Evolutionary conservation across 2,888 invertebrate genomes (phyloP).

Genomic region (Tillus elongatus): DNA sequence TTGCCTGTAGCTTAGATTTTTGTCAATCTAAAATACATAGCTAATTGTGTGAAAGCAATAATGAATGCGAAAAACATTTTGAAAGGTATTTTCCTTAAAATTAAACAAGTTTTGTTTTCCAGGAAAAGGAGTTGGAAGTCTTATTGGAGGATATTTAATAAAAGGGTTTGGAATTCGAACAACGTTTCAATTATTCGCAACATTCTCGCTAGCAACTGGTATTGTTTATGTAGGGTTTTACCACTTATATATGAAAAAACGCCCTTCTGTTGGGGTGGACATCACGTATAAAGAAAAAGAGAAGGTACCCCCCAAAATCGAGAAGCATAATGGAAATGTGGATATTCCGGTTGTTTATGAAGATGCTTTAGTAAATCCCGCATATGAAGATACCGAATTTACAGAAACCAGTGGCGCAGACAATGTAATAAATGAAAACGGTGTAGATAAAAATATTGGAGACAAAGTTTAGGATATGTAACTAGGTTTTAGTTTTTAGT

Average conservation of each 20-base stretch:
- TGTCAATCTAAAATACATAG: too few species aligned
- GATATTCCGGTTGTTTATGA: slow-evolving; percentile 30
- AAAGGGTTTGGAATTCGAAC: slow-evolving; percentile 61
- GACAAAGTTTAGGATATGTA: too few species aligned
- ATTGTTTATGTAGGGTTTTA: slow-evolving; percentile 62
- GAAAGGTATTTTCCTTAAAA: too few species aligned
- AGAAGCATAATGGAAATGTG: slow-evolving; percentile 19
- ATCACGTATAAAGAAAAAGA: slow-evolving; percentile 50
- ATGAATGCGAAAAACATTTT: too few species aligned
- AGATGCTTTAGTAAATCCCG: slow-evolving; percentile 34
- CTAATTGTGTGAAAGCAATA: too few species aligned
- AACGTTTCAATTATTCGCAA: slow-evolving; percentile 63
- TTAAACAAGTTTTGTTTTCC: too few species aligned
- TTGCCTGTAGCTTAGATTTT: too few species aligned
- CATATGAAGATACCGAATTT: slow-evolving; percentile 32
- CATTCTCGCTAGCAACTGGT: slow-evolving; percentile 54
- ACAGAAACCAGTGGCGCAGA: too few species aligned
- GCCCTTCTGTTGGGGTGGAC: slow-evolving; percentile 48
- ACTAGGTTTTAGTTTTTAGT: too few species aligned
- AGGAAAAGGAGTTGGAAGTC: slow-evolving; percentile 66
- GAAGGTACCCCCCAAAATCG: slow-evolving; percentile 22
- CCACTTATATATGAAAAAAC: slow-evolving; percentile 52
- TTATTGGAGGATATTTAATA: slow-evolving; percentile 67
- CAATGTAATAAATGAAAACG: too few species aligned
- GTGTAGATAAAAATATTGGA: too few species aligned